These are phyloP conservation scores for Hemitrygon akajei DNA, from an alignment of 2,797 vertebrate species.

Conservation along the genomic window DNA sequence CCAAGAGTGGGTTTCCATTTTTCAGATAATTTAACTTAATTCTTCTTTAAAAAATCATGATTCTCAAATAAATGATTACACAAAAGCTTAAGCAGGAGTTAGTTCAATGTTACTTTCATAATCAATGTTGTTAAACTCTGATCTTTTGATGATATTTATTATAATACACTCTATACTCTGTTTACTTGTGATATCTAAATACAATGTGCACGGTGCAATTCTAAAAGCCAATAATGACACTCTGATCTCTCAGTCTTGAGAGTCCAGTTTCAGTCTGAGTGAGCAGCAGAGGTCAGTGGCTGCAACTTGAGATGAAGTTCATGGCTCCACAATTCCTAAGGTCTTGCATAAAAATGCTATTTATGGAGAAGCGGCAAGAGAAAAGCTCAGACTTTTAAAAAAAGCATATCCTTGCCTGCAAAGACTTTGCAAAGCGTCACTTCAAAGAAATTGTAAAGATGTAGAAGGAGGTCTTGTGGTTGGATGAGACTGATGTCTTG, in stretches of 20 bases:
- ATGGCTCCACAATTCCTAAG: too few species aligned
- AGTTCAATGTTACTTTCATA: background rate
- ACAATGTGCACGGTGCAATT: background rate
- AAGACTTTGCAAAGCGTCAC: too few species aligned
- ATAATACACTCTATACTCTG: background rate
- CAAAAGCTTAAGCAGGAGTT: background rate
- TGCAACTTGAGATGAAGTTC: too few species aligned
- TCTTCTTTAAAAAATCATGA: background rate
- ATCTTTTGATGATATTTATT: background rate
- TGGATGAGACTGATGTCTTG: too few species aligned
- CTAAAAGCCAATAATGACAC: background rate
- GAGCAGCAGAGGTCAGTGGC: too few species aligned
- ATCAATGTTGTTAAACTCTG: background rate
- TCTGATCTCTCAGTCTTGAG: background rate
- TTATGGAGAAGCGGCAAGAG: too few species aligned
- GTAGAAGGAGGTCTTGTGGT: too few species aligned
- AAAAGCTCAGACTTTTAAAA: too few species aligned
- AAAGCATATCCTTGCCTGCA: too few species aligned
- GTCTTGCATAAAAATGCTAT: too few species aligned
- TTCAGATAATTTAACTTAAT: background rate
- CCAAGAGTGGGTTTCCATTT: background rate
- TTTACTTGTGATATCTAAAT: too few species aligned
- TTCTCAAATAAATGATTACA: background rate
- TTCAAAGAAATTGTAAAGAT: too few species aligned
- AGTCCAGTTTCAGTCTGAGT: background rate